Percentiles rank a stretch among this genome's conserved stretches.
Evolutionary conservation across 2,888 invertebrate genomes (phyloP).

Genomic region (Pseudanteris insignis): DNA sequence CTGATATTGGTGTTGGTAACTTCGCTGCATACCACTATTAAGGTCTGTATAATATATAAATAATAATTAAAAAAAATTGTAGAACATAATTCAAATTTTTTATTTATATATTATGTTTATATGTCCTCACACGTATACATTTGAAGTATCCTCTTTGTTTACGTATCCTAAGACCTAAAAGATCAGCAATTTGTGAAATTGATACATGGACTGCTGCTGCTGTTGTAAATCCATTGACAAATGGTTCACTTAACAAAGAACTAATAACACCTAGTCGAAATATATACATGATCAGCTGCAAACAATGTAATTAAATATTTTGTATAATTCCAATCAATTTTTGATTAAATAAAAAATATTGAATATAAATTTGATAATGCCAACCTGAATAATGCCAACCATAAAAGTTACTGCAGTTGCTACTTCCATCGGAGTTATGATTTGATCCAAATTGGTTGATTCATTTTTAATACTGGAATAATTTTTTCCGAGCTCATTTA

Average conservation of each 20-base stretch:
- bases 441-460: constrained; percentile 14
- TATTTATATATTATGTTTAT: no score
- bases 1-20: constrained; percentile 71
- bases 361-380: no score
- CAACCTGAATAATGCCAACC: constrained; percentile 84
- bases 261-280: constrained; percentile 80
- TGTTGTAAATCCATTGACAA: constrained; percentile 89
- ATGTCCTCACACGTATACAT: constrained; percentile 68
- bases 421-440: constrained; percentile 73
- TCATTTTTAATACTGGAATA: constrained; percentile 28
- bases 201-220: constrained; percentile 88
- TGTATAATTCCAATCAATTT: no score
- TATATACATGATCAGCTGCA: constrained; percentile 79
- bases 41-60: no score
- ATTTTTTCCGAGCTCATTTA: constrained; percentile 15
- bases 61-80: not conserved
- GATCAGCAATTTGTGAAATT: constrained; percentile 77
- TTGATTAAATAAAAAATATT: no score
- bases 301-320: no score
- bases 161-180: constrained; percentile 70
- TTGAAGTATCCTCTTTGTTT: constrained; percentile 72
- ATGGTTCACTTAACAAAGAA: constrained; percentile 80
- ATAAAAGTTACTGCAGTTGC: constrained; percentile 80
- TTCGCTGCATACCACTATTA: constrained; percentile 70
- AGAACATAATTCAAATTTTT: no score